A percentile compares a stretch with the other conserved stretches of the same genome.
Evolutionary conservation across 2,113 vertebrate genomes (phyloP).

Genomic region (Onychostruthus taczanowskii): DNA sequence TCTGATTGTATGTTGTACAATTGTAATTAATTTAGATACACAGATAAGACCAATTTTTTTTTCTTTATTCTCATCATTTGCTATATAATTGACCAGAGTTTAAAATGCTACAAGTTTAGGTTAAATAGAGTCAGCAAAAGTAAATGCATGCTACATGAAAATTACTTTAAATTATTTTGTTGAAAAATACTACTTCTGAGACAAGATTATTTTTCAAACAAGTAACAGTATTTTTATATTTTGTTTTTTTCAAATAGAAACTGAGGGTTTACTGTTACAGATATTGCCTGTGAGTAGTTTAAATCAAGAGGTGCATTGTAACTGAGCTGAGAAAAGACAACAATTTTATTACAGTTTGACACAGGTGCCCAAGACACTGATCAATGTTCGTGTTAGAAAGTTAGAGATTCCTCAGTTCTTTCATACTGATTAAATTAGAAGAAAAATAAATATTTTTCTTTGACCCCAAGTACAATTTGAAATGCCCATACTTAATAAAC

Average conservation of each 20-base stretch:
- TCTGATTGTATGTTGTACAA: conserved; percentile 47
- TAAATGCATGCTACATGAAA: background rate
- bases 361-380: background rate
- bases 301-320: background rate
- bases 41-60: conserved; percentile 24
- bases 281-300: background rate
- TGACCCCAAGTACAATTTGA: background rate
- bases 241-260: background rate
- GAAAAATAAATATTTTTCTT: background rate
- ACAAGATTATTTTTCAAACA: background rate
- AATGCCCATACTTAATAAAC: background rate
- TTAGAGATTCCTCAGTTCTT: background rate
- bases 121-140: background rate
- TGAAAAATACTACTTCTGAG: background rate
- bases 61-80: conserved; percentile 23
- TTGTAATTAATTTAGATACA: conserved; percentile 47
- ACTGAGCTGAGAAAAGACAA: background rate
- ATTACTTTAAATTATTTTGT: background rate
- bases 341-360: background rate
- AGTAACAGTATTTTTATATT: background rate
- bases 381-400: background rate
- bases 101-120: background rate
- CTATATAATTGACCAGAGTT: background rate
- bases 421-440: background rate
- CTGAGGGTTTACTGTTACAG: background rate